These are phyloP conservation scores for Paralichthys olivaceus DNA, from an alignment of 2,113 vertebrate species.

Conservation along the genomic window DNA sequence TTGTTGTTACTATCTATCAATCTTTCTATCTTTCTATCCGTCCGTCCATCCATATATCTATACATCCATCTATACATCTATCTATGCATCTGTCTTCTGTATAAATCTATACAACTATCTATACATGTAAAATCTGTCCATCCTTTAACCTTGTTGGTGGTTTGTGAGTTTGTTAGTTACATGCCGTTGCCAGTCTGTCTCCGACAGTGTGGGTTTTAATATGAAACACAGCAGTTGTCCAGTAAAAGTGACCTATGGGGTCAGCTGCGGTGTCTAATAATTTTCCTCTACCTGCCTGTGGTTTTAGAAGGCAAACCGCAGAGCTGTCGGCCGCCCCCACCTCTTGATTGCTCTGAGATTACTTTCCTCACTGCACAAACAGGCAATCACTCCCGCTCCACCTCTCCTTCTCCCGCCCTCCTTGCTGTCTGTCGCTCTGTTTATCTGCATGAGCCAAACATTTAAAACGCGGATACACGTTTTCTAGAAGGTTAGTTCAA, in stretches of 20 bases:
- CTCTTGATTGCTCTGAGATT: conserved; percentile 79
- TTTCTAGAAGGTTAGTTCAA: conserved; percentile 20
- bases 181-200: conserved; percentile 33
- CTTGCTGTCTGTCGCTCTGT: conserved; percentile 41
- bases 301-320: conserved; percentile 63
- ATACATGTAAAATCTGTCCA: not conserved
- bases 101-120: no score
- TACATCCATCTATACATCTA: not conserved
- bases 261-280: conserved; percentile 69
- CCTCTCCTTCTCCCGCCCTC: conserved; percentile 35
- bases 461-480: conserved; percentile 12
- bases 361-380: conserved; percentile 72
- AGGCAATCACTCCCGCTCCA: conserved; percentile 73
- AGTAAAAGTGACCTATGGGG: conserved; percentile 79
- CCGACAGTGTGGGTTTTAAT: conserved; percentile 58
- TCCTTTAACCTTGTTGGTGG: not conserved
- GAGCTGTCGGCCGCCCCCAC: conserved; percentile 63
- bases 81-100: not conserved
- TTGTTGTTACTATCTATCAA: not conserved
- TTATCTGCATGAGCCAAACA: conserved; percentile 49
- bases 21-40: no score
- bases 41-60: not conserved
- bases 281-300: conserved; percentile 70
- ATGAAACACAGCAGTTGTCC: conserved; percentile 66
- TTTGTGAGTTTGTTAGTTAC: conserved; percentile 46